Base-by-base conservation (phyloP, 2,888 invertebrate species). In the Drosophila rubida region DNA sequence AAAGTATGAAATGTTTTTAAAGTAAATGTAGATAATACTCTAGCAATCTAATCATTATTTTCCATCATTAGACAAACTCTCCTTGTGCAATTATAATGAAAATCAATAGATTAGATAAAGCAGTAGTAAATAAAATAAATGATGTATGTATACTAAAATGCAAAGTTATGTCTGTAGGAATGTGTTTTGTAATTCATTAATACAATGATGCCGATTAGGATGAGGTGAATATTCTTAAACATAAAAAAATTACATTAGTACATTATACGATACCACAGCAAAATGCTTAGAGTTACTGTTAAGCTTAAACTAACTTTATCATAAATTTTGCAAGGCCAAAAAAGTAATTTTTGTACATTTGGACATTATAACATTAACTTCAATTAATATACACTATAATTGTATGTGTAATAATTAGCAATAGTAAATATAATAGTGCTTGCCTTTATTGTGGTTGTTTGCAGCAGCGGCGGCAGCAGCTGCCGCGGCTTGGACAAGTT, bases 401-500 rank as follows among this genome's bases (percentile, higher is more conserved):
- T 32, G 35, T 35, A 23, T n/a, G 14, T 27, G 7, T 2, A 7
- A 11, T 16, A 41, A n/a, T 53, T 53, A 53, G n/a, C 41, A 42
- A 30, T 39, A 25, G 7, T 48, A 11, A 25, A 54, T 14, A 27
- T 41, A 23, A 49, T 19, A 13, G 13, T 35, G 16, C 32, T 41
- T 57, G 84, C 89, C 84, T 63, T 87, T 87, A 51, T 73, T 78
- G 41, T 80, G 87, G 64, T 63, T 67, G 45, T 77, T 70, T 74
- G 90, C 91, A 91, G 54, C 53, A 9, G 51, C 51, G 4, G 51
- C 51, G 3, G 58, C 59, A 16, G 62, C 51, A 9, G 51, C 51
- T 8, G 51, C 51, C 2, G 58, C 59, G n/a, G 62, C 66, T 65
- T 70, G 80, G 41, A 67, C 75, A 50, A 83, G 66, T 67, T 80